Evolutionary conservation across 2,888 invertebrate genomes (phyloP), one percentile per base, ranked within the genome.

Genomic region (Camptogramma bilineatum): DNA sequence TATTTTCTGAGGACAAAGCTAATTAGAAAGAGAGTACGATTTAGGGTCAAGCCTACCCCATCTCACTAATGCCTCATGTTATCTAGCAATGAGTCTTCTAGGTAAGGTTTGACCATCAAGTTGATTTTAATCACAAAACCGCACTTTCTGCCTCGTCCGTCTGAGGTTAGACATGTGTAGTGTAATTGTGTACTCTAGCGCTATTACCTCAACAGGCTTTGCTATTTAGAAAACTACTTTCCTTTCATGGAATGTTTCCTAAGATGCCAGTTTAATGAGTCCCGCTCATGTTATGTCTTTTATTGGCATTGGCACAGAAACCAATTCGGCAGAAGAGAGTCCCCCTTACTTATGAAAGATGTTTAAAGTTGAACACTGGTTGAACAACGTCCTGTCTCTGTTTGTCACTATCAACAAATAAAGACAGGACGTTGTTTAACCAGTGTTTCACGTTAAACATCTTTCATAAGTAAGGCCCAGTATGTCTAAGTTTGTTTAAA

Each of bases 151-250:
- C 52, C 34, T 39, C 10, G 31, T 10, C 21, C 17, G 21, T 19
- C 47, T 52, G 52, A 52, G 31, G 47, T 52, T 60, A 31, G 47
- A 34, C 31, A 51, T 24, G 10, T 16, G 21, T 16, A 31, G 34
- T 52, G 42, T 44, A 50, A 42, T 31, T 53, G 28, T 46, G 7
- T 28, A 48, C 16, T 28, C 34, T 21, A 48, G 10, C 16, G 18
- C 21, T 17, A 51, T 46, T 53, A 9, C 17, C 34, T 44, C 54
- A 47, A 17, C 53, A 48, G 16, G 52, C 46, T 47, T 48, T 53
- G 39, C 60, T 60, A 18, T 53, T 52, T 60, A 53, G 57, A 54
- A 58, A 48, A 62, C 55, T 9, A 52, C 52, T 63, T 58, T 63
- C 48, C 44, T 58, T 53, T 58, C 21, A 52, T 44, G 48, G 39